These are phyloP conservation scores for Heteractis magnifica DNA, from an alignment of 92 coral and sea anemone genomes.

Conservation along the genomic window DNA sequence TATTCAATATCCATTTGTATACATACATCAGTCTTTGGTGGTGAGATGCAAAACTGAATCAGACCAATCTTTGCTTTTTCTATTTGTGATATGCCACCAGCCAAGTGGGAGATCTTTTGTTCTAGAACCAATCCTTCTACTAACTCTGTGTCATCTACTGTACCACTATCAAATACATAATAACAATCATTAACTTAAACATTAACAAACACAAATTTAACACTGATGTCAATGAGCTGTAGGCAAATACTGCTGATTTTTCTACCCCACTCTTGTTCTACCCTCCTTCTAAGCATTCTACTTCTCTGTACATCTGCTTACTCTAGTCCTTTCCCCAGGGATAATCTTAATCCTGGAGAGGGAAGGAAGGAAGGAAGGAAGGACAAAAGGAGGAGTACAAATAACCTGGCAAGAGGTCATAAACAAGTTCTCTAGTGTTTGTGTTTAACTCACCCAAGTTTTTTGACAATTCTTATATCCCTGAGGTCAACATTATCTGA, in stretches of 20 bases:
- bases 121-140: constrained; percentile 94
- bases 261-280: too few relatives aligned
- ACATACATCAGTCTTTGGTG: constrained; percentile 97
- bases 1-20: not conserved
- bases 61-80: constrained; percentile 97
- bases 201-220: not conserved
- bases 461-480: constrained; percentile 86
- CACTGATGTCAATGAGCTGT: not conserved
- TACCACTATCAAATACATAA: constrained; percentile 64
- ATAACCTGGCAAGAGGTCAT: too few relatives aligned
- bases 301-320: too few relatives aligned
- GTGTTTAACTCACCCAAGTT: constrained; percentile 71
- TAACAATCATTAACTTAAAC: not conserved
- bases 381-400: too few relatives aligned
- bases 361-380: too few relatives aligned
- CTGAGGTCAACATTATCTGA: constrained; percentile 88
- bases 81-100: constrained; percentile 94
- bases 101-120: constrained; percentile 92
- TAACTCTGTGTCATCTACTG: constrained; percentile 96
- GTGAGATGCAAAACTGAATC: constrained; percentile 94
- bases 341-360: too few relatives aligned
- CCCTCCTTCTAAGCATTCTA: too few relatives aligned
- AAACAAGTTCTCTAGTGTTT: too few relatives aligned
- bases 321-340: too few relatives aligned
- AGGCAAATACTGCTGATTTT: too few relatives aligned